Evolutionary conservation across 2,113 vertebrate species (phyloP).

Genomic region (Macrotus californicus): DNA sequence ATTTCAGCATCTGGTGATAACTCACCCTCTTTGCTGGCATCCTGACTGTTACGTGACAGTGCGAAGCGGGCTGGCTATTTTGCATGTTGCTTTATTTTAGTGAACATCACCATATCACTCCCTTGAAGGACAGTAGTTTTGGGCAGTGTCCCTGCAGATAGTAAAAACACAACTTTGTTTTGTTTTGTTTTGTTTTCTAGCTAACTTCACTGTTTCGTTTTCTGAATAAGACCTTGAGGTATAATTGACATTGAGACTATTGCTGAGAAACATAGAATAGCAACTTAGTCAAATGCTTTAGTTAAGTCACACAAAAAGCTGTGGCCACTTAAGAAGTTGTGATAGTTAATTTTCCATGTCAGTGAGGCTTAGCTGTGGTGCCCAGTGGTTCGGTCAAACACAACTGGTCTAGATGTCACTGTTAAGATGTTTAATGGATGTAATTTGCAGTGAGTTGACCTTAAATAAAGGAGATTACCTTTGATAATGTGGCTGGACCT

Average conservation of each 20-base stretch:
- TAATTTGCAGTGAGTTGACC: not conserved
- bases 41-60: not conserved
- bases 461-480: not conserved
- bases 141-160: not conserved
- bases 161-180: not conserved
- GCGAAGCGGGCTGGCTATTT: not conserved
- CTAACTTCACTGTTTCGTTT: not conserved
- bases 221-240: not conserved
- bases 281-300: not conserved
- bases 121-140: not conserved
- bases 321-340: not conserved
- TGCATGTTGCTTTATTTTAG: not conserved
- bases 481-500: not conserved
- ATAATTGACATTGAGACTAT: slow-evolving; percentile 6
- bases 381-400: not conserved
- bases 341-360: not conserved
- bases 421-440: not conserved
- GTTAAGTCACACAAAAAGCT: not conserved
- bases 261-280: not conserved
- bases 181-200: not conserved
- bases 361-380: not conserved
- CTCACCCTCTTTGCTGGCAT: not conserved
- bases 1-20: not conserved
- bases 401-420: not conserved
- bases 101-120: not conserved